A percentile compares a stretch with the other conserved stretches of the same genome.
phyloP scores from a whole-genome alignment of 2,113 vertebrate species.

The Zingel zingel region DNA sequence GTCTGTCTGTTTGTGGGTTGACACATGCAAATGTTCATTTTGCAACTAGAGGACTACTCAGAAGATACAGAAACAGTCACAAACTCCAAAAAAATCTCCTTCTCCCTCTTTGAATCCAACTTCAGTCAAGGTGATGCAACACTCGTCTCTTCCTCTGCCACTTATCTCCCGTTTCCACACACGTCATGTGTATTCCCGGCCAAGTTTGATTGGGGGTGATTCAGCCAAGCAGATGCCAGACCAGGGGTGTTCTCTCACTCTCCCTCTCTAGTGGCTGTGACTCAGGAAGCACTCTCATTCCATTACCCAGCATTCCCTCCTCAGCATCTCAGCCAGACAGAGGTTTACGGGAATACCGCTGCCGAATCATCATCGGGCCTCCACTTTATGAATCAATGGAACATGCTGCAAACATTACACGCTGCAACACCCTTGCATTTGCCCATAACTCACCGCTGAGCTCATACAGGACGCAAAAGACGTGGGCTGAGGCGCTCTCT shows the following conservation, averaged over 20 bases:
- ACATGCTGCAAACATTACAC: conserved; percentile 82
- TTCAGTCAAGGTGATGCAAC: conserved; percentile 56
- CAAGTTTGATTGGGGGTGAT: conserved; percentile 69
- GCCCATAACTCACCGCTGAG: conserved; percentile 80
- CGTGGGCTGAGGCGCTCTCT: conserved; percentile 39
- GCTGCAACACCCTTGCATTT: conserved; percentile 65
- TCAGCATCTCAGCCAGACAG: conserved; percentile 65
- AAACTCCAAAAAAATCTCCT: conserved; percentile 32
- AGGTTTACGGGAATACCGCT: conserved; percentile 83
- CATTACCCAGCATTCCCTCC: conserved; percentile 76
- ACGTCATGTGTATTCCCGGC: conserved; percentile 40
- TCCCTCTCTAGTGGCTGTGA: conserved; percentile 66
- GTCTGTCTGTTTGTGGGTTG: background rate
- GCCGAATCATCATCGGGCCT: conserved; percentile 78
- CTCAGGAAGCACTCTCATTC: conserved; percentile 71
- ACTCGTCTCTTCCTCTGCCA: conserved; percentile 48
- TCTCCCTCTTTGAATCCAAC: conserved; percentile 28
- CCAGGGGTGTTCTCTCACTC: conserved; percentile 59
- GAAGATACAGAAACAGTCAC: conserved; percentile 9
- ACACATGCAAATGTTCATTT: background rate
- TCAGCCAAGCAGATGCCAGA: conserved; percentile 69
- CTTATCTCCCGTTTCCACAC: conserved; percentile 57
- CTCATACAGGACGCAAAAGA: conserved; percentile 64
- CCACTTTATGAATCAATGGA: conserved; percentile 83
- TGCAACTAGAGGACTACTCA: conserved; percentile 14